These are phyloP conservation scores for Tringa solitaria DNA, from an alignment of 2,113 vertebrate genomes.

Conservation along the genomic window DNA sequence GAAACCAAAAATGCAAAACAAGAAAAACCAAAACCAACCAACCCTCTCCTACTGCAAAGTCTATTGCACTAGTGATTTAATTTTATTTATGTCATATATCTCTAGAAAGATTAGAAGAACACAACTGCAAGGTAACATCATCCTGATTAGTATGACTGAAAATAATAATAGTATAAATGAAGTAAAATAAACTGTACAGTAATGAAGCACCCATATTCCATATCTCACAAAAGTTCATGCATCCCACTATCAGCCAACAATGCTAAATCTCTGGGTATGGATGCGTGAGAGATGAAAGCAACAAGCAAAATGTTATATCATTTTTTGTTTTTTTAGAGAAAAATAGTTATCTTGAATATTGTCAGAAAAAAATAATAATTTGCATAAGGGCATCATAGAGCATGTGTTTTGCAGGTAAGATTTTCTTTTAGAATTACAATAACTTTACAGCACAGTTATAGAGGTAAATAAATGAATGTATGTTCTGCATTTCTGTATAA, in stretches of 20 bases:
- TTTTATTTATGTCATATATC: not conserved
- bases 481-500: not conserved
- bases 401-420: conserved; percentile 27
- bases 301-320: not conserved
- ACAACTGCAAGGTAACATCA: not conserved
- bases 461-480: not conserved
- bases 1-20: not conserved
- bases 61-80: not conserved
- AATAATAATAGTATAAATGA: not conserved
- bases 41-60: not conserved
- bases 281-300: not conserved
- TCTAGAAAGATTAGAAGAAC: not conserved
- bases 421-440: conserved; percentile 20
- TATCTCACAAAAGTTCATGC: not conserved
- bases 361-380: not conserved
- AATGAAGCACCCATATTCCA: not conserved
- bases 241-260: not conserved
- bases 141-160: not conserved
- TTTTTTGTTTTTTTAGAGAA: not conserved
- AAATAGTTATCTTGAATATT: not conserved
- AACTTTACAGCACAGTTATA: conserved; percentile 15
- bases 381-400: conserved; percentile 7
- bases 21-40: not conserved
- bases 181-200: not conserved
- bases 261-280: not conserved